Evolutionary conservation across 2,113 vertebrate species (phyloP).

Genomic region (Cephalopholis sonnerati): DNA sequence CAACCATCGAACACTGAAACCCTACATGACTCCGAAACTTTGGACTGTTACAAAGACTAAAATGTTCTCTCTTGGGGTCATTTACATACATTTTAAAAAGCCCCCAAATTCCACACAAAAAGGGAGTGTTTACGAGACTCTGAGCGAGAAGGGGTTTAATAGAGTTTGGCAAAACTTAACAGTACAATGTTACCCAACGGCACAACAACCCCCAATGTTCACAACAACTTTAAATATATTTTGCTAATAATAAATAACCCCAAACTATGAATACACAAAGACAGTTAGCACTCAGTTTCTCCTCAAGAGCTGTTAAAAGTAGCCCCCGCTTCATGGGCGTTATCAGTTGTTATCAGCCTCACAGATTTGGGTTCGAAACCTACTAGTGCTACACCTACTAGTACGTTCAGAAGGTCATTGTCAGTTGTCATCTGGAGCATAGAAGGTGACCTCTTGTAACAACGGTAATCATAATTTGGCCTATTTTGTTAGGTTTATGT

Average conservation of each 20-base stretch:
- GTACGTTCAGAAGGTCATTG: too few species aligned
- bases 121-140: neutral
- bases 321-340: too few species aligned
- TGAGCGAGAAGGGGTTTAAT: neutral
- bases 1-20: neutral
- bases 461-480: too few species aligned
- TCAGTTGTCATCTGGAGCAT: too few species aligned
- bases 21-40: slow-evolving; percentile 12
- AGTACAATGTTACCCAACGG: neutral
- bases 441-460: too few species aligned
- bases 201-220: neutral
- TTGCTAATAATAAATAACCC: neutral
- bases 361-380: too few species aligned
- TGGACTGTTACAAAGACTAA: neutral
- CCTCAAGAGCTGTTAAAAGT: neutral
- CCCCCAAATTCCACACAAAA: neutral
- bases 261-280: neutral
- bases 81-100: neutral
- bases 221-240: neutral
- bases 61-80: neutral
- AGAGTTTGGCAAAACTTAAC: neutral
- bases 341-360: too few species aligned
- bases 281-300: neutral
- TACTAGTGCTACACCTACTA: too few species aligned
- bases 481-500: too few species aligned